A percentile compares a stretch with the other conserved stretches of the same genome.
These are phyloP conservation scores for Mizuhopecten yessoensis DNA, from an alignment of 1,140 invertebrate species.

Conservation along the genomic window DNA sequence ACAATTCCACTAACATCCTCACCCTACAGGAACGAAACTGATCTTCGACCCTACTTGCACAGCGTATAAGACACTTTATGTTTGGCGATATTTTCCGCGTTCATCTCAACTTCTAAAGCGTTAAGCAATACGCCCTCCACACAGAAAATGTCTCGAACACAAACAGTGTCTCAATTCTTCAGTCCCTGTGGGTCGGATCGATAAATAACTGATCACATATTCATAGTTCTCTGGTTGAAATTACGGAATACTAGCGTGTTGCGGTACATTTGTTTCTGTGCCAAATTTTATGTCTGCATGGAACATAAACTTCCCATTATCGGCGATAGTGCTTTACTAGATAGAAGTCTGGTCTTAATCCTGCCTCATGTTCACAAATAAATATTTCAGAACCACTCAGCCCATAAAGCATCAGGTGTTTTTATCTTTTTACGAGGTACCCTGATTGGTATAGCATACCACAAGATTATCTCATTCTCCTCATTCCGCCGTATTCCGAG, in stretches of 20 bases:
- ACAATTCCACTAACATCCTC: not conserved
- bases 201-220: slow-evolving; percentile 8
- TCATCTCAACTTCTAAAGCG: too few species aligned
- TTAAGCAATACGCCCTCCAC: too few species aligned
- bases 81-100: too few species aligned
- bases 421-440: not conserved
- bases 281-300: slow-evolving; percentile 8
- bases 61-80: too few species aligned
- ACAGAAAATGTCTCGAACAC: not conserved
- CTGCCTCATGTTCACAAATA: not conserved
- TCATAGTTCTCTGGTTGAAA: not conserved
- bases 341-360: not conserved
- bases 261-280: slow-evolving; percentile 17
- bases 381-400: slow-evolving; percentile 8
- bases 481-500: not conserved
- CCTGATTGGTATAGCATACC: not conserved
- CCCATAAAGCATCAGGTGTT: not conserved
- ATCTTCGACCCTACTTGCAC: too few species aligned
- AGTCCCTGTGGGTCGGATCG: not conserved
- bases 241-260: slow-evolving; percentile 14
- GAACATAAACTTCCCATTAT: slow-evolving; percentile 1
- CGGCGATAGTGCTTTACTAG: not conserved
- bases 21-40: too few species aligned
- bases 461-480: not conserved
- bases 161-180: not conserved